A percentile compares a stretch with the other conserved stretches of the same genome.
Conservation (phyloP, 92 coral and sea anemone species). For the Hydrozoanthus gracilis region DNA sequence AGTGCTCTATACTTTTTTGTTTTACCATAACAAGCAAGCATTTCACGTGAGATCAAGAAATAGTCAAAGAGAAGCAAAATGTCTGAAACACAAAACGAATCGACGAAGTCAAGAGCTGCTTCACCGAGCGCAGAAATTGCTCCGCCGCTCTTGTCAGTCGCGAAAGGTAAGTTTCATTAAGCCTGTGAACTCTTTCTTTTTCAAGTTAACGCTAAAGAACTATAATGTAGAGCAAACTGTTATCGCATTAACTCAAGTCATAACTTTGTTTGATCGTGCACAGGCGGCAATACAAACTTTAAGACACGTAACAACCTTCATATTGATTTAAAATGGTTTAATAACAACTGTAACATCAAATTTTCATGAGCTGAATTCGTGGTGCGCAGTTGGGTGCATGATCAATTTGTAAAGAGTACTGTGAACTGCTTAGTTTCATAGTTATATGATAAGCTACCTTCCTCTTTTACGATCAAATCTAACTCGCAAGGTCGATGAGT, state of each 20-base stretch:
- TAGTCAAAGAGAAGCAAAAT: constrained; percentile 32
- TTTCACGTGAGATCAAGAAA: background rate
- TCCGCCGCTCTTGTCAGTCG: constrained; percentile 69
- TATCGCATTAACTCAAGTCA: background rate
- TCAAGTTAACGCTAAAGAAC: background rate
- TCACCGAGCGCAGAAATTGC: constrained; percentile 82
- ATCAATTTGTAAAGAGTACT: background rate
- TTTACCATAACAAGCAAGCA: background rate
- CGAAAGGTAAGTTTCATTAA: constrained; percentile 47
- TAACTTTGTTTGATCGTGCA: no score
- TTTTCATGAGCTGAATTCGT: constrained; percentile 59
- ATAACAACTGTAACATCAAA: constrained; percentile 30
- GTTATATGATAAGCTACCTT: no score
- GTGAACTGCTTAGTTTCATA: background rate
- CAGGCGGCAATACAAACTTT: background rate
- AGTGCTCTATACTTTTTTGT: background rate
- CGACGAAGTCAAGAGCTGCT: constrained; percentile 73
- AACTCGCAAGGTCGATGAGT: no score
- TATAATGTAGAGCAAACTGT: background rate
- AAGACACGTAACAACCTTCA: background rate
- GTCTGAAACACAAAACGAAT: constrained; percentile 74
- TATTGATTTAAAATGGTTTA: background rate
- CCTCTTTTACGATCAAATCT: no score
- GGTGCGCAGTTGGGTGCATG: background rate
- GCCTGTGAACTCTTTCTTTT: background rate